Percentiles rank a stretch among this genome's conserved stretches.
These are phyloP conservation scores for Carterocephalus palaemon DNA, from an alignment of 2,888 invertebrate species.

Conservation along the genomic window DNA sequence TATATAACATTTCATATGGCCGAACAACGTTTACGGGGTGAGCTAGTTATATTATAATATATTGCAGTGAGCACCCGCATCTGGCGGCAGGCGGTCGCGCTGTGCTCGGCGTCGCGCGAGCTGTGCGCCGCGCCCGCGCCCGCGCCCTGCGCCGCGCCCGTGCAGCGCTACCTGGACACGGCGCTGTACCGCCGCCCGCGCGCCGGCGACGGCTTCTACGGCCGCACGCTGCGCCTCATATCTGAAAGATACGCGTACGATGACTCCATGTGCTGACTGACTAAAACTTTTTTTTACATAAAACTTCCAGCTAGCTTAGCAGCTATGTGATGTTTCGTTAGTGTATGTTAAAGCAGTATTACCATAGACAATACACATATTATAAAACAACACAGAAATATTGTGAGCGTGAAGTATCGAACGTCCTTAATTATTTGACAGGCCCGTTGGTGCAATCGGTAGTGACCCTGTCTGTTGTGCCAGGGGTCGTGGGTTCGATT, in stretches of 20 bases:
- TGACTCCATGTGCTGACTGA: neutral
- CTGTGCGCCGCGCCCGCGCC: constrained; percentile 41
- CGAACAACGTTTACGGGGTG: no score
- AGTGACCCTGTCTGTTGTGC: no score
- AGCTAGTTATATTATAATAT: neutral
- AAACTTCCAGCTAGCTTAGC: neutral
- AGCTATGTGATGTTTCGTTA: no score
- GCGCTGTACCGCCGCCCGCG: constrained; percentile 48
- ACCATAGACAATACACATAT: no score
- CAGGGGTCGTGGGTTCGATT: no score
- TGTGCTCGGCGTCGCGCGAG: constrained; percentile 75
- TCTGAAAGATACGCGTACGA: constrained; percentile 38
- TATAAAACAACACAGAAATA: no score
- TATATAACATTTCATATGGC: no score
- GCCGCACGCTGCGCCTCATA: constrained; percentile 40
- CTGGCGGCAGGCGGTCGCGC: constrained; percentile 81
- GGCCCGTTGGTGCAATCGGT: no score
- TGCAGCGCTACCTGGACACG: constrained; percentile 53
- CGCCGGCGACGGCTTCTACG: constrained; percentile 45
- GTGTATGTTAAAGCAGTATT: no score
- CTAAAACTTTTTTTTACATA: neutral
- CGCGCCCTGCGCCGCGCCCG: constrained; percentile 38
- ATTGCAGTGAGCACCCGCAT: constrained; percentile 75
- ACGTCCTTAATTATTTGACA: no score
- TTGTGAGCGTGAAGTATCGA: no score